phyloP scores from a whole-genome alignment of 2,797 vertebrate genomes.

The Halcyon badia region DNA sequence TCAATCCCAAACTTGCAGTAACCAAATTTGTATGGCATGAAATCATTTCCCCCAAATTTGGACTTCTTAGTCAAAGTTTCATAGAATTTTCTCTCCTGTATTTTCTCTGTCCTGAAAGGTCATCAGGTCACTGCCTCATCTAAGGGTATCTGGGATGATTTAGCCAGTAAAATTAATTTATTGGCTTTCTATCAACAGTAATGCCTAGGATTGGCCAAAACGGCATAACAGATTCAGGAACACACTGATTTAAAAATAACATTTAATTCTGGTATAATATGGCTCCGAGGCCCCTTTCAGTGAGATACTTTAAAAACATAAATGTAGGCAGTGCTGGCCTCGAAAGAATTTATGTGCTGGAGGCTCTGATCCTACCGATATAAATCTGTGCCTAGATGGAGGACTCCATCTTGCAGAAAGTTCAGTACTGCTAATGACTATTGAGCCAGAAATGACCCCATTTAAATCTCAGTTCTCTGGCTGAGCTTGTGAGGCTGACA shows the following conservation, averaged over 20 bases:
- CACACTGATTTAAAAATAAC: conserved; percentile 35
- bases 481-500: neutral
- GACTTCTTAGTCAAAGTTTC: neutral
- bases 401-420: conserved; percentile 2
- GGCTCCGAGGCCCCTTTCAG: conserved; percentile 11
- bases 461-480: neutral
- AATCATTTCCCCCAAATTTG: conserved; percentile 16
- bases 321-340: neutral
- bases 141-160: neutral
- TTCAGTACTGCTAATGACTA: conserved; percentile 17
- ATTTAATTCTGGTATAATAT: neutral
- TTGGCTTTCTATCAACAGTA: neutral
- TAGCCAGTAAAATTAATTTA: conserved; percentile 13
- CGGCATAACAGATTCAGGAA: neutral
- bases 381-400: conserved; percentile 32
- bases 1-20: conserved; percentile 54
- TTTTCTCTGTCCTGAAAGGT: neutral
- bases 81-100: neutral
- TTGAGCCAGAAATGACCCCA: conserved; percentile 24
- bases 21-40: conserved; percentile 25
- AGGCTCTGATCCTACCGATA: neutral
- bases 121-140: neutral
- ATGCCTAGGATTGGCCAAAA: neutral
- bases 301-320: conserved; percentile 2
- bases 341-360: neutral